A percentile compares a stretch with the other conserved stretches of the same genome.
Conservation (phyloP, 2,888 invertebrate species). For the Rotaria magnacalcarata region DNA sequence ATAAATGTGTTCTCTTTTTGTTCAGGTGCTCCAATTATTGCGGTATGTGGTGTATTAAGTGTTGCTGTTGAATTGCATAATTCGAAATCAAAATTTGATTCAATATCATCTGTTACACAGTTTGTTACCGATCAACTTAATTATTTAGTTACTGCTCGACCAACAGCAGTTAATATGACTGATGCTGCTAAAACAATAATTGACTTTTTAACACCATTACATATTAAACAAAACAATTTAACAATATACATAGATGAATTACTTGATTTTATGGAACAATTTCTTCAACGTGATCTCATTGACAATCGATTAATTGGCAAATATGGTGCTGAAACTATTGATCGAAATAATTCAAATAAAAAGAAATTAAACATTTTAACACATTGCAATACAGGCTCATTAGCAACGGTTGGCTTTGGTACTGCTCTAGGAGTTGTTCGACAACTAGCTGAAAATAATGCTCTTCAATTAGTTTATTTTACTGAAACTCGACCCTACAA, state of each 20-base stretch:
- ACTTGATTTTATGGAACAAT: slow-evolving; percentile 63
- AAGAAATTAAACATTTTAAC: slow-evolving; percentile 74
- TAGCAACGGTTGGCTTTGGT: slow-evolving; percentile 94
- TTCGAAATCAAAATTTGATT: background rate
- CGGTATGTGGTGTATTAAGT: slow-evolving; percentile 88
- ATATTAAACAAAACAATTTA: background rate
- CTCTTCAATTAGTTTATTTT: slow-evolving; percentile 79
- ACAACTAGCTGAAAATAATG: slow-evolving; percentile 66
- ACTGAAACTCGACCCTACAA: slow-evolving; percentile 97
- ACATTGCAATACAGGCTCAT: slow-evolving; percentile 94
- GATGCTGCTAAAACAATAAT: slow-evolving; percentile 63
- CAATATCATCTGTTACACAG: background rate
- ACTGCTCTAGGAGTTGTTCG: slow-evolving; percentile 90
- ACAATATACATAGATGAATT: background rate
- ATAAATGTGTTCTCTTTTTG: background rate
- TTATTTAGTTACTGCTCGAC: slow-evolving; percentile 82
- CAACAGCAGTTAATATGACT: slow-evolving; percentile 94
- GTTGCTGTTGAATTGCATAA: slow-evolving; percentile 76
- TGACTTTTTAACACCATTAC: slow-evolving; percentile 27
- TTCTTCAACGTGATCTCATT: slow-evolving; percentile 77
- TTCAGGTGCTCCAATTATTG: slow-evolving; percentile 93
- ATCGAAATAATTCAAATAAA: slow-evolving; percentile 60
- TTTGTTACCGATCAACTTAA: slow-evolving; percentile 62
- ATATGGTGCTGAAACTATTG: slow-evolving; percentile 74
- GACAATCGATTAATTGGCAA: slow-evolving; percentile 82